A percentile compares a stretch with the other conserved stretches of the same genome.
These are phyloP conservation scores for Clivina fossor DNA, from an alignment of 2,888 invertebrate genomes.

Conservation along the genomic window DNA sequence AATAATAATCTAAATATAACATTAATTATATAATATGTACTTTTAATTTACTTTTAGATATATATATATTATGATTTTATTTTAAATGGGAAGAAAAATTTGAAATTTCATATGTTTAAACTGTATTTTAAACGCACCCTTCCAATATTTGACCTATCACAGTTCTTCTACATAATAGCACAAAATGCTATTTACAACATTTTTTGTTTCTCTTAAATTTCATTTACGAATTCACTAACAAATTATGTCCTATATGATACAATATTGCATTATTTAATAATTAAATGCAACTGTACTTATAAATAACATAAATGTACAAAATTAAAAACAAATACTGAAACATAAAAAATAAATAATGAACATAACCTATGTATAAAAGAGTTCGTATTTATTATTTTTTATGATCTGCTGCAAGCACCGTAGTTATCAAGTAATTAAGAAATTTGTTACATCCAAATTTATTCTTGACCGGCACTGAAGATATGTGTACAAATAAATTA, in stretches of 20 bases:
- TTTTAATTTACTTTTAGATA: not conserved
- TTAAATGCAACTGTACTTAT: not conserved
- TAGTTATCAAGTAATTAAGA: conserved; percentile 21
- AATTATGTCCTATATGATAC: conserved; percentile 11
- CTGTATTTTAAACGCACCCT: conserved; percentile 15
- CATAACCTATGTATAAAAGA: not conserved
- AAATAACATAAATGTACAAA: conserved; percentile 10
- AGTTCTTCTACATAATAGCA: conserved; percentile 49
- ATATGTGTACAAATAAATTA: conserved; percentile 11
- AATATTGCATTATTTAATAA: conserved; percentile 14
- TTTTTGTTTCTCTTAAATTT: no score
- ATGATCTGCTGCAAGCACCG: conserved; percentile 14
- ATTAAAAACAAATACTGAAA: conserved; percentile 3
- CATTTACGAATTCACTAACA: not conserved
- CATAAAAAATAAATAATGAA: conserved; percentile 23
- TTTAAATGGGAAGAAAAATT: no score
- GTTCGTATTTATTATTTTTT: no score
- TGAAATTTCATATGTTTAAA: no score
- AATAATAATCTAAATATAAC: no score
- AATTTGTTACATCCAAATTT: conserved; percentile 30
- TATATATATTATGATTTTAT: no score
- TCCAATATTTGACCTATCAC: conserved; percentile 45
- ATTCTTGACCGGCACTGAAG: conserved; percentile 19
- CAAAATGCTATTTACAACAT: conserved; percentile 20
- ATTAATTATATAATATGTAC: not conserved